Evolutionary conservation across 2,888 invertebrate species (phyloP), one percentile per base, ranked within the genome.

Genomic region (Cheilosia variabilis): DNA sequence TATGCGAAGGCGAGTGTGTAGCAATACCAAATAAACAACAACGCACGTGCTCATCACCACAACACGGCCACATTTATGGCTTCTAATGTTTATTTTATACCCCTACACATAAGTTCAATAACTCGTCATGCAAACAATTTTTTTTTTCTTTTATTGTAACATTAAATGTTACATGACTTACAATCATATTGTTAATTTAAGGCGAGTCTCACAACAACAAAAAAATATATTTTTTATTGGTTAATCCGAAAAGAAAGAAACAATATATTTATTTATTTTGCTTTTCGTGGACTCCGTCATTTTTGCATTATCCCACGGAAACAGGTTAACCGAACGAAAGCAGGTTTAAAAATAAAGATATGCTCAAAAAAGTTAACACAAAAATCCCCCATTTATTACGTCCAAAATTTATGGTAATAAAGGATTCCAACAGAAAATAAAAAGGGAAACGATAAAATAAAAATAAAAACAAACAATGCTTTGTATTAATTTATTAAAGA

Each of bases 31-130:
- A 57, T 47, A 57, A 62, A 57, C 50, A 65, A 24, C 27, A 47
- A 43, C 41, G 75, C 84, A 80, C 80, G 80, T 84, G 80, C 53
- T 76, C n/a, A 45, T 37, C 52, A 45, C 19, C 15, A 6, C 15
- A 52, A 58, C 34, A 52, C 10, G 5, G 37, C 24, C 34, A 63
- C 47, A 47, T 63, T 58, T 15, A 68, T 66, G 50, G 31, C 17
- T 45, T 52, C 50, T 45, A 53, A 65, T 53, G 50, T 31, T 50
- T 27, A 17, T 53, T 15, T n/a, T 17, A 15, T 24, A 6, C 17
- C 2, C n/a, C 6, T 19, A 47, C 17, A 47, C 9, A 2, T n/a
- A 2, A 6, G 45, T 47, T 47, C 47, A 47, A 47, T 47, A 47
- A 47, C 47, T 19, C 19, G 9, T 9, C 17, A 47, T 19, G 19